Evolutionary conservation across 1,140 invertebrate species (phyloP).

Genomic region (Brachionus asplanchnoidis): DNA sequence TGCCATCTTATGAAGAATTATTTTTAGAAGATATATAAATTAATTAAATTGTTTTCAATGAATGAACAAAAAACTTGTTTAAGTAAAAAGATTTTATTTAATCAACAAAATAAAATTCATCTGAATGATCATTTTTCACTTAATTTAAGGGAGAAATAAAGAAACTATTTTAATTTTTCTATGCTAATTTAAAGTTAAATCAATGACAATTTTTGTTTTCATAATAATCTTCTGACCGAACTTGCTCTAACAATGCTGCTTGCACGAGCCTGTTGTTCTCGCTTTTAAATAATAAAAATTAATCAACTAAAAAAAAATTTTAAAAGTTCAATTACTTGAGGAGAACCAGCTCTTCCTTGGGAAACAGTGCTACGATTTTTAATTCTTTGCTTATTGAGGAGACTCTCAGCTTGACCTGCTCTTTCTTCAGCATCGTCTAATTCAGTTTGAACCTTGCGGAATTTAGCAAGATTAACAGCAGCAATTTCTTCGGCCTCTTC

Average conservation of each 20-base stretch:
- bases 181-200: neutral
- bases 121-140: neutral
- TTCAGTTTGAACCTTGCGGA: conserved; percentile 75
- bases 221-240: neutral
- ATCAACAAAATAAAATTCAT: neutral
- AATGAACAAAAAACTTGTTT: neutral
- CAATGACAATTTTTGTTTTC: neutral
- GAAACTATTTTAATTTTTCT: neutral
- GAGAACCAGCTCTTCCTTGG: neutral
- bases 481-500: conserved; percentile 98
- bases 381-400: conserved; percentile 92
- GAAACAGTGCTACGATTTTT: conserved; percentile 74
- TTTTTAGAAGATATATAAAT: neutral
- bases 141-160: neutral
- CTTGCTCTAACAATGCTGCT: neutral
- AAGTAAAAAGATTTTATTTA: neutral
- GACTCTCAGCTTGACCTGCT: conserved; percentile 92
- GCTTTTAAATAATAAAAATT: neutral
- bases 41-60: neutral
- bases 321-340: neutral
- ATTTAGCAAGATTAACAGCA: conserved; percentile 95
- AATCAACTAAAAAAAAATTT: neutral
- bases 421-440: conserved; percentile 89
- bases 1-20: neutral
- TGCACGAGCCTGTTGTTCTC: neutral